Base-by-base conservation (phyloP, 2,888 invertebrate species). In the Ormia ochracea region DNA sequence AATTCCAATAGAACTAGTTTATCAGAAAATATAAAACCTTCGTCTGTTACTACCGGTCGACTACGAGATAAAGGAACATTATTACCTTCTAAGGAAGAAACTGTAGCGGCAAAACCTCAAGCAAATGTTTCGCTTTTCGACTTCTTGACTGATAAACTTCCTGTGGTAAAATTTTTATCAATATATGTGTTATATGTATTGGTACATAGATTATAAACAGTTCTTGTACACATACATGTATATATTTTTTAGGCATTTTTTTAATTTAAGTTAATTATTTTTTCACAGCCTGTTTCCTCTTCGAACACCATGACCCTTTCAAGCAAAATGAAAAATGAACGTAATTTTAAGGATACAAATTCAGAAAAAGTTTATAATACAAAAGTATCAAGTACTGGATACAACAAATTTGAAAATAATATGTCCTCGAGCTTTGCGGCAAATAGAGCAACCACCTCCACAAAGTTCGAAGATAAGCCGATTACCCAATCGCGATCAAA, bases 61-160 rank as follows among this genome's bases (percentile, higher is more conserved):
- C 19, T 43, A 6, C 36, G 66, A 21, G 82, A 85, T 1, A 87
- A 85, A 52, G 86, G 86, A 9, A 86, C 85, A 1, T 82, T 84
- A 69, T 58, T 75, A 80, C 82, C 90, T 61, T 88, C 89, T 69
- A 92, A 92, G 78, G 91, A 92, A 45, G 93, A 93, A 77, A 91
- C 91, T 59, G 90, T 91, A 33, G 91, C 91, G 1, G 91, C 93
- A 6, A 96, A 95, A 88, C 96, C 96, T 1, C 93, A 94, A 10
- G 94, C 94, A 48, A 94, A 94, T 89, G 93, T 96, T 1, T 95
- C 95, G 0, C 89, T 96, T 2, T 96, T 96, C 88, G 95, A 95
- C 88, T 96, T 95, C 87, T 91, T 96, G 7, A 95, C 96, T 87
- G 93, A 95, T 84, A 96, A 96, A 90, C 90, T 96, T 7, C 88